These are phyloP conservation scores for Colius striatus DNA, from an alignment of 2,113 vertebrate genomes.

Conservation along the genomic window DNA sequence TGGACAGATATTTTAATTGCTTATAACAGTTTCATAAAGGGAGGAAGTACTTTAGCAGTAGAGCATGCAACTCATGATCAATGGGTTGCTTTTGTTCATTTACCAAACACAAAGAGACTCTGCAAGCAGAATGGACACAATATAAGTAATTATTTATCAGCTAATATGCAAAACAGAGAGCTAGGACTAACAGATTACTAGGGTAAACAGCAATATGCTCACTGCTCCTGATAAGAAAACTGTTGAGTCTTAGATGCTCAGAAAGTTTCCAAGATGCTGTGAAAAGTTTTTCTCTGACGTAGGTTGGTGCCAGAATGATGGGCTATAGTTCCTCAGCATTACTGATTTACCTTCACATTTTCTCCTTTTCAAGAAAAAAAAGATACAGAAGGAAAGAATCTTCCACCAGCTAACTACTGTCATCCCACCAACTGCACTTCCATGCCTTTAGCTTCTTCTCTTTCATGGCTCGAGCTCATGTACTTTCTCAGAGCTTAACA, in stretches of 20 bases:
- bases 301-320: neutral
- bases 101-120: neutral
- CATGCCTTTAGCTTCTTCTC: neutral
- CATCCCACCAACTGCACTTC: neutral
- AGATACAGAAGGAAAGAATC: neutral
- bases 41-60: neutral
- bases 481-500: neutral
- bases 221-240: neutral
- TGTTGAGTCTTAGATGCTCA: neutral
- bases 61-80: neutral
- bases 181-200: neutral
- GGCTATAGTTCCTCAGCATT: neutral
- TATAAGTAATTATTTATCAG: neutral
- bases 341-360: neutral
- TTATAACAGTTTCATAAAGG: neutral
- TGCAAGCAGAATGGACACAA: neutral
- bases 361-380: neutral
- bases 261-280: neutral
- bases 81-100: neutral
- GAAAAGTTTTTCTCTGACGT: neutral
- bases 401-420: neutral
- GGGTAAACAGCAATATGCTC: neutral
- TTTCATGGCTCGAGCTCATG: neutral
- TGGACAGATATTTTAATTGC: neutral
- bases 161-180: neutral